Evolutionary conservation across 2,797 vertebrate genomes (phyloP).

Genomic region (Scomberomorus guttatus): DNA sequence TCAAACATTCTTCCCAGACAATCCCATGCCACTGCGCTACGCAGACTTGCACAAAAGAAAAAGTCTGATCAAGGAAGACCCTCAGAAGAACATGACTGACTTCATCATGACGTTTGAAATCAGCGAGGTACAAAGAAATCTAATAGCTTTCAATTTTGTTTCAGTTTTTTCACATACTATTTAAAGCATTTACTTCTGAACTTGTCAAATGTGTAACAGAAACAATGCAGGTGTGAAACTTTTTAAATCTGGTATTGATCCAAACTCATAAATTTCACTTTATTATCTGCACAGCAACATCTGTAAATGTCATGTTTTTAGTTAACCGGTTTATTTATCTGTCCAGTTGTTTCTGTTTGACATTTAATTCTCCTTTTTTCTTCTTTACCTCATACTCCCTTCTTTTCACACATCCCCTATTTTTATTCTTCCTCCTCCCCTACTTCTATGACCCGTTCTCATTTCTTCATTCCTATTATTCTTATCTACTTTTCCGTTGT

Average conservation of each 20-base stretch:
- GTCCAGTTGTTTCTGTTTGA: constrained; percentile 1
- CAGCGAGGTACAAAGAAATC: constrained; percentile 87
- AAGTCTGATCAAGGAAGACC: constrained; percentile 83
- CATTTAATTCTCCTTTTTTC: not conserved
- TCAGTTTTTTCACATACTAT: not conserved
- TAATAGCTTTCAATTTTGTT: not conserved
- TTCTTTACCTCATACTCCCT: no score
- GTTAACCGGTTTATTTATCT: not conserved
- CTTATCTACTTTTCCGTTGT: not conserved
- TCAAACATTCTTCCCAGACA: constrained; percentile 85
- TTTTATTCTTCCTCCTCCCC: not conserved
- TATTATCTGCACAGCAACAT: not conserved
- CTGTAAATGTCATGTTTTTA: not conserved
- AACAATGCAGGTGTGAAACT: not conserved
- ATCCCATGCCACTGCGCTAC: constrained; percentile 74
- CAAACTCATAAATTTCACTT: not conserved
- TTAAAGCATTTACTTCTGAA: not conserved
- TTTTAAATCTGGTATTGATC: not conserved
- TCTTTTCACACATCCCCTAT: no score
- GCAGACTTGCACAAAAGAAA: constrained; percentile 73
- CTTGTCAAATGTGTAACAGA: no score
- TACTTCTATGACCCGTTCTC: not conserved
- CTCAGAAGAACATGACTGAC: constrained; percentile 92
- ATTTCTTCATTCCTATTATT: not conserved
- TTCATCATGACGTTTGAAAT: constrained; percentile 92